Evolutionary conservation across 2,113 vertebrate genomes (phyloP), one percentile per base, ranked within the genome.

Genomic region (Callocephalon fimbriatum): DNA sequence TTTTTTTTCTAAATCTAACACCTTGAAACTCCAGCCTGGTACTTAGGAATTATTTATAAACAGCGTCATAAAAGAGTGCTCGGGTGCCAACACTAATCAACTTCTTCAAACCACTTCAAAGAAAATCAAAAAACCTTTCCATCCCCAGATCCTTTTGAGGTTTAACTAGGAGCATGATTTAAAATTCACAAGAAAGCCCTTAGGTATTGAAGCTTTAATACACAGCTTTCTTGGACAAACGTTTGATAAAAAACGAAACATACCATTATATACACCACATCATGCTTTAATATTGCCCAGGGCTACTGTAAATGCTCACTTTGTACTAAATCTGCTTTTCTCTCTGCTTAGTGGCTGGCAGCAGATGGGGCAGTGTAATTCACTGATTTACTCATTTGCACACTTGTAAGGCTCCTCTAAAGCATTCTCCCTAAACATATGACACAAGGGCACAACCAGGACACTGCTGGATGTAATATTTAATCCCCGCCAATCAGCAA

Each of bases 1-100:
- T 59, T 95, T 97, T 95, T 93, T 96, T 97, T 93, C 90, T 58
- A 58, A 98, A 97, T 95, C 98, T 97, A 98, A 98, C 98, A 98
- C 98, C 98, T 98, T 98, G 98, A 98, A 98, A 98, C 96, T 97
- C 96, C 97, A 97, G 97, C 96, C 97, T 59, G 94, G 98, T 97
- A 97, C 98, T 97, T 90, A 98, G 98, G 98, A 98, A 99, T 98
- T 98, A 98, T 98, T 98, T 98, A 99, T 98, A 98, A 98, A 97
- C 98, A 98, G 98, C 96, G 97, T 96, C 98, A 98, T 98, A 93
- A 98, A 98, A 98, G 98, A 97, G 98, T 98, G 98, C 98, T 98
- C 77, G 94, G 93, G 97, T 98, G 98, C 98, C 98, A 98, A 97
- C 96, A 98, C 97, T 98, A 98, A 98, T 98, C 98, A 99, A 97